A percentile compares a stretch with the other conserved stretches of the same genome.
phyloP scores from a whole-genome alignment of 2,113 vertebrate genomes.

The Ceyx cyanopectus region DNA sequence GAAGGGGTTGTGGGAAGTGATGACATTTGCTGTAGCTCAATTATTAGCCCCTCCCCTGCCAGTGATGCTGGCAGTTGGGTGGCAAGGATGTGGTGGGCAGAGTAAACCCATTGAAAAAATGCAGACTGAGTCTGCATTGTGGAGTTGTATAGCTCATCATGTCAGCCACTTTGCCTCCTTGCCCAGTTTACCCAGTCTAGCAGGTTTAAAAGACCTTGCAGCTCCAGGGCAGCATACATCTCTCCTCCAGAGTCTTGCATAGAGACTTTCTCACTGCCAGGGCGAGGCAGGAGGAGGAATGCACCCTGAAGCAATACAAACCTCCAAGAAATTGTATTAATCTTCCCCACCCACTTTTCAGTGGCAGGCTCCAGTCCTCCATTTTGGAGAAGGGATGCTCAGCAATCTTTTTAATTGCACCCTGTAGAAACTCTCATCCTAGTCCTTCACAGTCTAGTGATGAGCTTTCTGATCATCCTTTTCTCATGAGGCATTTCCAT shows the following conservation, averaged over 20 bases:
- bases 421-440: background rate
- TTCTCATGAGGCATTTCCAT: background rate
- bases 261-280: background rate
- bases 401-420: background rate
- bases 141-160: accelerated
- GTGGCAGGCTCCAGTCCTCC: background rate
- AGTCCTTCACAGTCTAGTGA: background rate
- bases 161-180: accelerated
- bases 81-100: background rate
- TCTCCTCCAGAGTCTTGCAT: background rate
- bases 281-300: background rate
- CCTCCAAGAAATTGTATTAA: background rate
- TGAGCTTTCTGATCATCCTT: background rate
- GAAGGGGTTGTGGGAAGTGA: background rate
- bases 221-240: background rate
- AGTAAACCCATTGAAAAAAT: background rate
- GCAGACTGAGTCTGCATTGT: background rate
- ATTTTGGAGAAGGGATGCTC: background rate
- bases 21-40: background rate
- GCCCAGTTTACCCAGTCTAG: background rate
- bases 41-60: background rate
- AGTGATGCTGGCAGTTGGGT: background rate
- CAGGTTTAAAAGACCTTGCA: background rate
- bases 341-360: background rate
- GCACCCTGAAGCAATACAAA: background rate